Conservation (phyloP, 1,140 invertebrate species). For the Drosophila serrata region DNA sequence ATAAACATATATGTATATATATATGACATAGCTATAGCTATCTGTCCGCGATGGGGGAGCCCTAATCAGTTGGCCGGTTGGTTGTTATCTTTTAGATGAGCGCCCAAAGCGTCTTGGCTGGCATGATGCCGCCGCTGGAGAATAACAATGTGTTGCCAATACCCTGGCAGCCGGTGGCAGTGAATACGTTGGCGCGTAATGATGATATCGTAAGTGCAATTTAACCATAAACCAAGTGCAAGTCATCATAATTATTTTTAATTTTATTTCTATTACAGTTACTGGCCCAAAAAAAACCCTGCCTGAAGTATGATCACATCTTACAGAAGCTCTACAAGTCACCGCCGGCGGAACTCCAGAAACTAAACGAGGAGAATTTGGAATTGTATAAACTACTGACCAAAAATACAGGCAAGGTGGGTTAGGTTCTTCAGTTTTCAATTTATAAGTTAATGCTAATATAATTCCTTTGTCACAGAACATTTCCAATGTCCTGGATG, state of each 20-base stretch:
- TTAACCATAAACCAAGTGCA: neutral
- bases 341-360: conserved; percentile 85
- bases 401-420: conserved; percentile 87
- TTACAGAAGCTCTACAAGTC: conserved; percentile 86
- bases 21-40: conserved; percentile 25
- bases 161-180: conserved; percentile 94
- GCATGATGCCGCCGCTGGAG: conserved; percentile 91
- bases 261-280: conserved; percentile 84
- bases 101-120: conserved; percentile 92
- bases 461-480: conserved; percentile 80
- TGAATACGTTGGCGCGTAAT: conserved; percentile 90
- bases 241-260: conserved; percentile 1
- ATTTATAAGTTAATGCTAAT: neutral
- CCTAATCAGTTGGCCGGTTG: conserved; percentile 71
- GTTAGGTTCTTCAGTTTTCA: neutral
- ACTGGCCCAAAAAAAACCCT: conserved; percentile 88
- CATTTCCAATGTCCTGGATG: conserved; percentile 88
- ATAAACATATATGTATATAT: conserved; percentile 10
- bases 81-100: conserved; percentile 89
- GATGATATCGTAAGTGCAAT: conserved; percentile 89
- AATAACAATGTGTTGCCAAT: conserved; percentile 91
- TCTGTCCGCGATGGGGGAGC: conserved; percentile 48
- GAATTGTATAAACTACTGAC: conserved; percentile 89
- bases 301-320: conserved; percentile 88
- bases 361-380: conserved; percentile 87